Base-by-base conservation (phyloP, 2,888 invertebrate genomes). In the Colletes collaris region DNA sequence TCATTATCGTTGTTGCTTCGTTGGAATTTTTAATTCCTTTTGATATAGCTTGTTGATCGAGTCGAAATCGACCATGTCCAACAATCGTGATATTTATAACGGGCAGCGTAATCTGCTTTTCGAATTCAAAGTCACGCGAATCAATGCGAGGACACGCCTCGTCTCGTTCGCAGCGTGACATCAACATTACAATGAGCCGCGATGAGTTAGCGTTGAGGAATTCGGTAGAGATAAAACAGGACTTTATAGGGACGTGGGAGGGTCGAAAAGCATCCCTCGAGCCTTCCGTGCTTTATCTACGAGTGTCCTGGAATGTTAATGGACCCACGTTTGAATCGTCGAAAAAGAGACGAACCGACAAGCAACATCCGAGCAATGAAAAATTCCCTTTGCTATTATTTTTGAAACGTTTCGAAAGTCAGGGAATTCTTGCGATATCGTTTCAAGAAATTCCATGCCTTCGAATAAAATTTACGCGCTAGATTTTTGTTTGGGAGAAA, bases 171-270 rank as follows among this genome's bases (percentile, higher is more conserved):
- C 49, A n/a, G 58, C 66, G 78, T 87, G 84, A 83, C 87, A 86
- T 83, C 83, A 81, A 82, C 85, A 72, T 72, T 60, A 79, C 78
- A 83, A 81, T 83, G 70, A 77, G 73, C 52, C 67, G 8, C 71
- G 83, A 82, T 87, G 87, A 87, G 83, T 74, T 78, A 82, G 78
- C 85, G 58, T 79, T 81, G 71, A 86, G 85, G 87, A 87, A 87
- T 87, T 78, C 82, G 70, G 63, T 16, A 37, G 78, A 69, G 76
- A 76, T 83, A 75, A 58, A 76, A 65, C 65, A 70, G 72, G 76
- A 58, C 58, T 67, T 35, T 52, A 53, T 19, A n/a, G 2, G 27
- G 3, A 40, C 16, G 37, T 40, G 4, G 13, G 13, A 59, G 71
- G 67, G 62, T 27, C 16, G 55, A 50, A n/a, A 8, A n/a, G 16